Evolutionary conservation across 2,113 vertebrate genomes (phyloP).

Genomic region (Phylloscopus trochilus): DNA sequence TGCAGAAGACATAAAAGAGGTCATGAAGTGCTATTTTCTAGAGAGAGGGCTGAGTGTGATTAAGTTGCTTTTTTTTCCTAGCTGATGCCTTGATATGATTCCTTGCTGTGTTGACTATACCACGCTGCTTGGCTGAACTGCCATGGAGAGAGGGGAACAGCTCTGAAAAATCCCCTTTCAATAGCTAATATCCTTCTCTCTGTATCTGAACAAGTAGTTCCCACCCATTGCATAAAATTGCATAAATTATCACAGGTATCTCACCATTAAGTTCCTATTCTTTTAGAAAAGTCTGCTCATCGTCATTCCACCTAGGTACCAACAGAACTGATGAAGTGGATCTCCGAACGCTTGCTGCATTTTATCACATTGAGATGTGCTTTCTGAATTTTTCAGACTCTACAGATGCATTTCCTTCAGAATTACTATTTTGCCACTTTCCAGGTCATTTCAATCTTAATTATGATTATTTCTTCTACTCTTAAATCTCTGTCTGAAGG

Average conservation of each 20-base stretch:
- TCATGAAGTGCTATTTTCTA: neutral
- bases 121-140: neutral
- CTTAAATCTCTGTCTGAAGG: neutral
- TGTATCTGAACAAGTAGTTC: neutral
- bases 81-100: neutral
- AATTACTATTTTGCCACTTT: neutral
- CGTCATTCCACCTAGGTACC: rapidly evolving
- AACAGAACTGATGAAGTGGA: neutral
- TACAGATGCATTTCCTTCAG: neutral
- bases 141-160: neutral
- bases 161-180: neutral
- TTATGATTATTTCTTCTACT: neutral
- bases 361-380: neutral
- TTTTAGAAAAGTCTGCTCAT: neutral
- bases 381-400: neutral
- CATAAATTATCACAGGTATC: neutral
- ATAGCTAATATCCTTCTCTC: neutral
- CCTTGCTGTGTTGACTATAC: neutral
- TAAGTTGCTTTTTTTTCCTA: neutral
- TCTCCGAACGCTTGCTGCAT: neutral
- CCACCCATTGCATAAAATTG: neutral
- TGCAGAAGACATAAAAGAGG: neutral
- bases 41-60: neutral
- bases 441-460: neutral
- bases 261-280: neutral